Evolutionary conservation across 2,113 vertebrate genomes (phyloP).

Genomic region (Myocastor coypus): DNA sequence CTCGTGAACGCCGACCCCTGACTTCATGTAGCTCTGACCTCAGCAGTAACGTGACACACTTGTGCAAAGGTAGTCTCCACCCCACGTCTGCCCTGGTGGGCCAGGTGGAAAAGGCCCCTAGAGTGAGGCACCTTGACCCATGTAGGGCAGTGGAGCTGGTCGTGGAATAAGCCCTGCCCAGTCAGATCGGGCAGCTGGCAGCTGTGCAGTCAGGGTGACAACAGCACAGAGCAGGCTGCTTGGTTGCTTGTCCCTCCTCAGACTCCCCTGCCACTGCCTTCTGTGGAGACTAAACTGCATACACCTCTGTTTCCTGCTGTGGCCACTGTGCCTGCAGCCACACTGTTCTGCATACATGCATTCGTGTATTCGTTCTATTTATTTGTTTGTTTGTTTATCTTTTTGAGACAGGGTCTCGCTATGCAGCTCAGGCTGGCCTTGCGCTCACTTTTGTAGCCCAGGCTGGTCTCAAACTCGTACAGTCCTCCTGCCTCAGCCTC

Average conservation of each 20-base stretch:
- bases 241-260: not conserved
- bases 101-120: not conserved
- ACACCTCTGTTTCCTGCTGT: not conserved
- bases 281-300: not conserved
- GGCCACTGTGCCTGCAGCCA: not conserved
- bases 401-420: no score
- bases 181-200: not conserved
- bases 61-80: not conserved
- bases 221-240: no score
- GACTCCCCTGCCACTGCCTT: not conserved
- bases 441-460: no score
- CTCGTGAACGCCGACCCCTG: not conserved
- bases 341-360: no score
- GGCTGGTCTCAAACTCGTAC: not conserved
- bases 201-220: not conserved
- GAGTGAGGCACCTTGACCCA: no score
- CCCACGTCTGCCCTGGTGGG: no score
- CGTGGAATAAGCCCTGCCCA: not conserved
- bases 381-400: no score
- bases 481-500: no score
- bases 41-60: no score
- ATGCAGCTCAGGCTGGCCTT: no score
- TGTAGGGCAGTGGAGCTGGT: not conserved
- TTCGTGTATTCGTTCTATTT: no score
- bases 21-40: not conserved